These are phyloP conservation scores for pig (Sus scrofa) DNA, from an alignment of 2,113 vertebrate genomes.

Conservation along the genomic window DNA sequence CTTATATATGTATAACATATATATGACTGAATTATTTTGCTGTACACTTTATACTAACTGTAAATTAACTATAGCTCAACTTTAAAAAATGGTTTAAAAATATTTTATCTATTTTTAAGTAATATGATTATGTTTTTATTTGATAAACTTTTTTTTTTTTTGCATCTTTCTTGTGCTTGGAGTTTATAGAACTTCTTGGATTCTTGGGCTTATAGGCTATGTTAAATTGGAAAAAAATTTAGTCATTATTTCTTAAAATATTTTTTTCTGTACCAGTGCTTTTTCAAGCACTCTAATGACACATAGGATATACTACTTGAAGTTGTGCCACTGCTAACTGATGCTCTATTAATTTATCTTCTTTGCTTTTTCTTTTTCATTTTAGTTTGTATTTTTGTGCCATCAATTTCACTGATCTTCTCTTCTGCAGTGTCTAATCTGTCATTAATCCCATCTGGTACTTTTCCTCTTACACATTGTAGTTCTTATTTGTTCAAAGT, in stretches of 20 bases:
- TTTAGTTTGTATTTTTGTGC: neutral
- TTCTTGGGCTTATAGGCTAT: neutral
- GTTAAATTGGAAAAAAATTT: neutral
- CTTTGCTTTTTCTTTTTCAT: neutral
- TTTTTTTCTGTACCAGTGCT: neutral
- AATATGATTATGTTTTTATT: neutral
- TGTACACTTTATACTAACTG: neutral
- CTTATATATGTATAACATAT: neutral
- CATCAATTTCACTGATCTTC: neutral
- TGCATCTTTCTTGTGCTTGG: neutral
- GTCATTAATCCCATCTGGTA: neutral
- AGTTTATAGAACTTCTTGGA: neutral
- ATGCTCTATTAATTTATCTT: neutral
- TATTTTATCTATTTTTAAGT: neutral
- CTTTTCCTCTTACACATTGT: neutral
- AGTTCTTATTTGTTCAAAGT: slow-evolving; percentile 19
- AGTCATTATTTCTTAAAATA: neutral
- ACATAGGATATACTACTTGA: too few species aligned
- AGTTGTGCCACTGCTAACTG: neutral
- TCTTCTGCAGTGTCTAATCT: neutral
- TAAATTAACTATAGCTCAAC: neutral
- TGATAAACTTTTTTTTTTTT: neutral
- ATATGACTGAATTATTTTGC: neutral
- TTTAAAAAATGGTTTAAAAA: neutral
- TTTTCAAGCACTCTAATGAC: neutral